phyloP scores from a whole-genome alignment of 2,888 invertebrate genomes.

The Leptinotarsa rubiginosa region DNA sequence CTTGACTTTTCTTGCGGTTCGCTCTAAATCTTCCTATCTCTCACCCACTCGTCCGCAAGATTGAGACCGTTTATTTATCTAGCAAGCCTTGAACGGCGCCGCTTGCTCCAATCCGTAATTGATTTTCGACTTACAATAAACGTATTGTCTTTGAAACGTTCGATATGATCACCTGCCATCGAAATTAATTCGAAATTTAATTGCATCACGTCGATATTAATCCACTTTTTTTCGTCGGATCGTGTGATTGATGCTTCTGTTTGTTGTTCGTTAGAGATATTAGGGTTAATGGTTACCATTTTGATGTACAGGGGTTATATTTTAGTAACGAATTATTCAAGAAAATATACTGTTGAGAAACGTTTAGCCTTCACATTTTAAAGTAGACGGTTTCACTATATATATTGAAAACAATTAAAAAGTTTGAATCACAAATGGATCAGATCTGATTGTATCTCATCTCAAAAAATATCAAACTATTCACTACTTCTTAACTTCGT shows the following conservation, averaged over 20 bases:
- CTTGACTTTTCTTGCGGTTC: constrained; percentile 8
- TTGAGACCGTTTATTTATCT: constrained; percentile 51
- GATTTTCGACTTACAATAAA: constrained; percentile 53
- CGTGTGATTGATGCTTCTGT: constrained; percentile 17
- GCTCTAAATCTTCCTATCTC: constrained; percentile 41
- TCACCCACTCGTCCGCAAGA: constrained; percentile 50
- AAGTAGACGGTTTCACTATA: no score
- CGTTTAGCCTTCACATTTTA: no score
- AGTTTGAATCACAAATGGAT: no score
- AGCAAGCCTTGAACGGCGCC: constrained; percentile 59
- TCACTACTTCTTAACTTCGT: no score
- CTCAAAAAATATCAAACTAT: no score
- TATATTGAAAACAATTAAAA: no score
- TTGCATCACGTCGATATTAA: constrained; percentile 25
- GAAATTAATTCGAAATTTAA: constrained; percentile 37
- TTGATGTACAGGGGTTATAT: neutral
- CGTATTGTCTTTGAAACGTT: constrained; percentile 45
- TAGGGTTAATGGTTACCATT: constrained; percentile 1
- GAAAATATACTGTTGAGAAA: no score
- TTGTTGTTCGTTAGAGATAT: constrained; percentile 4
- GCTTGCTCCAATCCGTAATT: constrained; percentile 56
- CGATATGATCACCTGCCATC: constrained; percentile 40
- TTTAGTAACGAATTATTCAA: no score
- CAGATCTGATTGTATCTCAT: no score
- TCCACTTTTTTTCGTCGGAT: constrained; percentile 17